Conservation (phyloP, 2,113 vertebrate species). For the Lampris incognitus region DNA sequence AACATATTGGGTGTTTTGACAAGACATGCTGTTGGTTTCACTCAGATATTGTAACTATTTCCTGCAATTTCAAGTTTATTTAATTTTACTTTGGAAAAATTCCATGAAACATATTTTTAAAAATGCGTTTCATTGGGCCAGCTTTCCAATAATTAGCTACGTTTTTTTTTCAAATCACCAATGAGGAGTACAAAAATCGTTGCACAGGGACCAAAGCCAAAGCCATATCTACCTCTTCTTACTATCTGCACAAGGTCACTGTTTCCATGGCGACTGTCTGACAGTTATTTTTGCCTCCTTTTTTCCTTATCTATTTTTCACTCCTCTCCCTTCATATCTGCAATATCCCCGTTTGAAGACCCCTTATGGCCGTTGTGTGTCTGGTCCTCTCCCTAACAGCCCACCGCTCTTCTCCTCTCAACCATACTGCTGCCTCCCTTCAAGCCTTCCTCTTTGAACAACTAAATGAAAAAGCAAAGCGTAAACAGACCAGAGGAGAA, state of each 20-base stretch:
- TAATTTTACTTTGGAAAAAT: neutral
- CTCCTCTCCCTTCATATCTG: slow-evolving; percentile 67
- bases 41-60: too few species aligned
- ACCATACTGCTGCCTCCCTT: slow-evolving; percentile 34
- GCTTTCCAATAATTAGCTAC: slow-evolving; percentile 19
- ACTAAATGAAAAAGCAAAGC: slow-evolving; percentile 58
- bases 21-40: too few species aligned
- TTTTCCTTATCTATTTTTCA: slow-evolving; percentile 69
- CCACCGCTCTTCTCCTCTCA: slow-evolving; percentile 52
- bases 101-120: slow-evolving; percentile 21
- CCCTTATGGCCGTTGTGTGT: slow-evolving; percentile 52
- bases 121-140: neutral
- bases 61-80: too few species aligned
- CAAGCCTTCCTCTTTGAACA: slow-evolving; percentile 53
- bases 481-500: slow-evolving; percentile 54
- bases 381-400: neutral
- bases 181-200: slow-evolving; percentile 61
- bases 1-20: too few species aligned
- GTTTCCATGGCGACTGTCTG: slow-evolving; percentile 78
- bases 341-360: slow-evolving; percentile 73
- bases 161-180: slow-evolving; percentile 46
- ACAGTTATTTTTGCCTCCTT: slow-evolving; percentile 75
- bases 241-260: slow-evolving; percentile 77
- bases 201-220: slow-evolving; percentile 63
- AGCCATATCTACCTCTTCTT: slow-evolving; percentile 67